Evolutionary conservation across 2,797 vertebrate genomes (phyloP), one percentile per base, ranked within the genome.

Genomic region (Sebastes matsubarae): DNA sequence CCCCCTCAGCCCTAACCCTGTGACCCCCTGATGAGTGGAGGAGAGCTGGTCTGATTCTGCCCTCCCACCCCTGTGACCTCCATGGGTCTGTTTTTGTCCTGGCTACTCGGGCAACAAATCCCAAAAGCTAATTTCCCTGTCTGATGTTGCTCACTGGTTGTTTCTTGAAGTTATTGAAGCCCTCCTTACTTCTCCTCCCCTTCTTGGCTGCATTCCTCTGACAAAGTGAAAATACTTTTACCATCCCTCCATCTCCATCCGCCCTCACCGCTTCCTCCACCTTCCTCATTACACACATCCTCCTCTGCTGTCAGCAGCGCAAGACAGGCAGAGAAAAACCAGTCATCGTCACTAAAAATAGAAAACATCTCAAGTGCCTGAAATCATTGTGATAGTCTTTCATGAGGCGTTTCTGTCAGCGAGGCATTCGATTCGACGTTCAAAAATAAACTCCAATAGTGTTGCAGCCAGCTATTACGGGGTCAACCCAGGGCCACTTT

Each of bases 61-160:
- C 80, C 86, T 85, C 88, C 84, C 83, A 81, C 86, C 86, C 64
- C 81, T 73, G 65, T 81, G 86, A 92, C 92, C 93, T 90, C 88
- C 36, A 57, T 67, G 79, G 84, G 67, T 79, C 80, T 81, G 79
- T 74, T 86, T 93, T 95, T 93, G 90, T 95, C 90, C 89, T 76
- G 82, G 88, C 87, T 91, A 77, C 91, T 93, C 81, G 1, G 92
- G 89, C 87, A 94, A 93, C 92, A 92, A 91, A 94, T 92, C 93
- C 87, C 75, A 79, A 88, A 91, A 93, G 87, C 91, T 88, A 90
- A 93, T 90, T 90, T 88, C 77, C 63, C 71, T 81, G 77, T 92
- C 86, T 92, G 88, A 93, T 89, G 90, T 90, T 86, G 83, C 72
- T 88, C 86, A 76, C 73, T 81, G 77, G 86, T 75, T 82, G 65